Percentiles rank a stretch among this genome's conserved stretches.
phyloP scores from a whole-genome alignment of 2,888 invertebrate genomes.

The Sturmia bella region DNA sequence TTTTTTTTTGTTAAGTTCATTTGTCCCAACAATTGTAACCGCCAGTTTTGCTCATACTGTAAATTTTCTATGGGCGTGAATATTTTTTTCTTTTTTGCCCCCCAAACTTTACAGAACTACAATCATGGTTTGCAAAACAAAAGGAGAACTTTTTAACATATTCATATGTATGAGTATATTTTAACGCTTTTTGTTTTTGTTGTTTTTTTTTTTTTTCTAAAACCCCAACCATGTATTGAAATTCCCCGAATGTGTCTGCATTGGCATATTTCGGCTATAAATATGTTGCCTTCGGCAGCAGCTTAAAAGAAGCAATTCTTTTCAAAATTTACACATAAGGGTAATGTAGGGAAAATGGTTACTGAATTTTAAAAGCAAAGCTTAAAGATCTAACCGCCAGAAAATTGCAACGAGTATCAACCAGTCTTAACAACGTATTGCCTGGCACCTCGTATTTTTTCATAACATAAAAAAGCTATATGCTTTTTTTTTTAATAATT shows the following conservation, averaged over 20 bases:
- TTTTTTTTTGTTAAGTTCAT: slow-evolving; percentile 50
- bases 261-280: slow-evolving; percentile 54
- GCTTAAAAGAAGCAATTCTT: neutral
- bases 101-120: slow-evolving; percentile 39
- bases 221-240: slow-evolving; percentile 38
- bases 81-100: neutral
- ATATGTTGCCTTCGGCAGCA: neutral
- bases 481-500: too few relatives aligned
- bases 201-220: neutral
- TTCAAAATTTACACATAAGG: too few relatives aligned
- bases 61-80: slow-evolving; percentile 41
- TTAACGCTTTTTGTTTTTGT: slow-evolving; percentile 32
- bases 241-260: slow-evolving; percentile 61
- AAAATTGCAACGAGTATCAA: too few relatives aligned
- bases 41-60: neutral
- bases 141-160: slow-evolving; percentile 21
- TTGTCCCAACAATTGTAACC: slow-evolving; percentile 33
- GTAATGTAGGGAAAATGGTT: too few relatives aligned
- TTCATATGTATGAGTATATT: neutral
- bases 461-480: too few relatives aligned
- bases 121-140: slow-evolving; percentile 28
- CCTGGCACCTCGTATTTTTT: too few relatives aligned
- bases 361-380: too few relatives aligned
- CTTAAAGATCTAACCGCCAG: too few relatives aligned
- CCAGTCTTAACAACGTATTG: too few relatives aligned